Conservation (phyloP, 2,113 vertebrate genomes). For the Cryptoleucopteryx plumbea region DNA sequence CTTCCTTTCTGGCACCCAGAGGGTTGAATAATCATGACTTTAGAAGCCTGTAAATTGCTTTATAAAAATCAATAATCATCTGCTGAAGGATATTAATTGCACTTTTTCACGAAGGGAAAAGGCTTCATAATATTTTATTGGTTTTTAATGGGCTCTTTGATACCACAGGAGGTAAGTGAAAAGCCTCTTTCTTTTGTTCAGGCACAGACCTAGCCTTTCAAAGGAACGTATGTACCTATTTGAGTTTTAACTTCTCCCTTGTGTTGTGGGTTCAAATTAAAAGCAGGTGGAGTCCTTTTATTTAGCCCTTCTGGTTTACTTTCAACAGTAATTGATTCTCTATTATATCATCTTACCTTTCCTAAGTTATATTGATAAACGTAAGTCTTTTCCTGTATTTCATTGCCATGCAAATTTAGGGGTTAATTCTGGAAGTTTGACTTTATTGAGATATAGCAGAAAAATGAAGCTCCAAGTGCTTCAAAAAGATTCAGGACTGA, state of each 20-base stretch:
- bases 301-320: constrained; percentile 33
- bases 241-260: constrained; percentile 35
- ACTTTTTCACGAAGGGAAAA: constrained; percentile 29
- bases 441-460: not conserved
- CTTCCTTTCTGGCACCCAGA: constrained; percentile 5
- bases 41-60: constrained; percentile 48
- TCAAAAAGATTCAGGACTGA: not conserved
- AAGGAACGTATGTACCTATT: not conserved
- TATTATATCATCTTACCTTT: not conserved
- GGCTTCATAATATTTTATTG: constrained; percentile 19
- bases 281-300: not conserved
- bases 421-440: not conserved
- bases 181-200: constrained; percentile 44
- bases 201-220: not conserved
- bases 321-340: not conserved
- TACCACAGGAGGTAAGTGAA: constrained; percentile 20
- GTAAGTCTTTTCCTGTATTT: not conserved
- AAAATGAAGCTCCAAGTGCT: not conserved
- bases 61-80: constrained; percentile 53
- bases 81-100: constrained; percentile 40
- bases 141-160: constrained; percentile 57
- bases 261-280: not conserved
- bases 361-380: not conserved
- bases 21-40: constrained; percentile 25
- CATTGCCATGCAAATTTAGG: not conserved